Evolutionary conservation across 2,888 invertebrate genomes (phyloP).

Genomic region (Drosophila villosipedis): DNA sequence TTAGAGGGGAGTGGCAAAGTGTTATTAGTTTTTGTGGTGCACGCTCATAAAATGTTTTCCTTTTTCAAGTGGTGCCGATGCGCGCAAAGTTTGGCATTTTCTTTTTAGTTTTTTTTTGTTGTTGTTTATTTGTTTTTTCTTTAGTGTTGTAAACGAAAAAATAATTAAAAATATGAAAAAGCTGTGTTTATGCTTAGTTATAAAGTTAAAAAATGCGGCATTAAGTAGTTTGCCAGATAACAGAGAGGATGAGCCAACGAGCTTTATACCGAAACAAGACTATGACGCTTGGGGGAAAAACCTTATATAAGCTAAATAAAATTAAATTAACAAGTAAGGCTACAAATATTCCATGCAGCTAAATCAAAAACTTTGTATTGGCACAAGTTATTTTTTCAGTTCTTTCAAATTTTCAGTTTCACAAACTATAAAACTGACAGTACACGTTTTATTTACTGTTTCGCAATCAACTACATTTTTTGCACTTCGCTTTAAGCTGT

Average conservation of each 20-base stretch:
- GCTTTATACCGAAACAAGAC: conserved; percentile 28
- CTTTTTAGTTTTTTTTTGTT: conserved; percentile 12
- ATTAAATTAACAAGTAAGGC: background rate
- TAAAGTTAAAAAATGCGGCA: conserved; percentile 56
- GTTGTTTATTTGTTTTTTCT: conserved; percentile 22
- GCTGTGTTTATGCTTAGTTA: conserved; percentile 57
- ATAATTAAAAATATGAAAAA: conserved; percentile 74
- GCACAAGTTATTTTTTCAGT: background rate
- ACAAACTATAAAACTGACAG: conserved; percentile 13
- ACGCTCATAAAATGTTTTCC: conserved; percentile 71
- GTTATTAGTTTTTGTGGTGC: conserved; percentile 77
- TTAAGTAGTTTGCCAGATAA: conserved; percentile 40
- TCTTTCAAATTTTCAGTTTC: conserved; percentile 21
- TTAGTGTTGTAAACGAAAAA: conserved; percentile 48
- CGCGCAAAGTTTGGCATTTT: conserved; percentile 51
- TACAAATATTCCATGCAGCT: background rate
- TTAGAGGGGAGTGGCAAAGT: conserved; percentile 53
- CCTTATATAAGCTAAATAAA: background rate
- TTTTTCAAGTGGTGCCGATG: conserved; percentile 58
- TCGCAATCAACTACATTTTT: conserved; percentile 18
- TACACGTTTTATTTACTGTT: conserved; percentile 20
- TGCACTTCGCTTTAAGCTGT: conserved; percentile 63
- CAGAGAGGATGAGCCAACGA: conserved; percentile 25
- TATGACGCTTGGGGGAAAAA: conserved; percentile 8
- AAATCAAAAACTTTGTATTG: background rate